phyloP scores from a whole-genome alignment of 2,113 vertebrate species.

The Poeciliopsis retropinna region DNA sequence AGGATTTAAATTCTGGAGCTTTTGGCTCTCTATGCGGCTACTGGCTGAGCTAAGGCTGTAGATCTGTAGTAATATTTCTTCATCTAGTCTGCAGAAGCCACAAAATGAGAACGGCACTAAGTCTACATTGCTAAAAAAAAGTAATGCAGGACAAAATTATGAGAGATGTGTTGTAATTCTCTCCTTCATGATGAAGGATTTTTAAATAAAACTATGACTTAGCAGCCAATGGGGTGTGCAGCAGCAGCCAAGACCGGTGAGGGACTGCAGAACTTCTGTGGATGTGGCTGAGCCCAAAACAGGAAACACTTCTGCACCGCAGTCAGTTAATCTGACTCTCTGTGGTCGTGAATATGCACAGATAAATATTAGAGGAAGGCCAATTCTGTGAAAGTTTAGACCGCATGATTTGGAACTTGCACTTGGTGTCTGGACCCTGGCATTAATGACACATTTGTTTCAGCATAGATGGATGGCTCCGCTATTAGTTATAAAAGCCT shows the following conservation, averaged over 20 bases:
- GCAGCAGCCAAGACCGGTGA: conserved; percentile 39
- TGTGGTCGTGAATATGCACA: conserved; percentile 68
- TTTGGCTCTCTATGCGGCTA: not conserved
- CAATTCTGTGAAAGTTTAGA: conserved; percentile 67
- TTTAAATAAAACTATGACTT: conserved; percentile 12
- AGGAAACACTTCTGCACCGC: conserved; percentile 75
- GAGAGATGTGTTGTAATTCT: not conserved
- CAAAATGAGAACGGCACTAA: not conserved
- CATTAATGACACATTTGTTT: conserved; percentile 65
- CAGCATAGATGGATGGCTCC: conserved; percentile 30
- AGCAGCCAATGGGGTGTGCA: conserved; percentile 21
- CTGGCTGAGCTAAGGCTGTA: not conserved
- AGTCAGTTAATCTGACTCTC: conserved; percentile 72
- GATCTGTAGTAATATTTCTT: not conserved
- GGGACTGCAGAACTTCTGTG: conserved; percentile 55
- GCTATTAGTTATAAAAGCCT: conserved; percentile 27
- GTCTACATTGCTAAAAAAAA: not conserved
- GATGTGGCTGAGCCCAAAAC: conserved; percentile 76
- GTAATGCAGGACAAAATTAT: conserved; percentile 5
- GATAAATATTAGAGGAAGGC: conserved; percentile 69
- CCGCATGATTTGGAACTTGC: conserved; percentile 54
- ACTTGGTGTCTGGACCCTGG: conserved; percentile 47
- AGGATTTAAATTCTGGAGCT: not conserved
- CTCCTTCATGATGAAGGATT: conserved; percentile 3
- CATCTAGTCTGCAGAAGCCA: not conserved